Evolutionary conservation across 2,888 invertebrate genomes (phyloP), one percentile per base, ranked within the genome.

Genomic region (Notodonta dromedarius): DNA sequence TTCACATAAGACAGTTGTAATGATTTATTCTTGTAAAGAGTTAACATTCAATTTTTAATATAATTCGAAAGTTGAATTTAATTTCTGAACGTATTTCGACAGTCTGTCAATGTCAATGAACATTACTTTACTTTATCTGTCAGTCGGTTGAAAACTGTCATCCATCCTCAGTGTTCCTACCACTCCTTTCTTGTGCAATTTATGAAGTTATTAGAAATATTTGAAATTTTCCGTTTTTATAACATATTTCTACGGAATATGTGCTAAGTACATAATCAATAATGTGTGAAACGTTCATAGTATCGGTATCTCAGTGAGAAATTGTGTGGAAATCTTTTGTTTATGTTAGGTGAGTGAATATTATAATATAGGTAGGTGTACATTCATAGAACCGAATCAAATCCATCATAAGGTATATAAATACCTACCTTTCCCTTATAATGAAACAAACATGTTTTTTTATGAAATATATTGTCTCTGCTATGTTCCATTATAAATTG

Each of bases 291-390:
- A 57, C 54, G 46, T 12, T 53, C 55, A 14, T 55, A 71, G 56
- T 73, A 56, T 54, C 32, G 4, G 57, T 60, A 24, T 59, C 13
- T 59, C 57, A 60, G 13, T 65, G 65, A 63, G 44, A 66, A 35
- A 56, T 65, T 57, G 57, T 44, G 66, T 58, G 64, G 65, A 68
- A 68, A 65, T 69, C 71, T 70, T 70, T 78, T 83, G 82, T 81
- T 79, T 81, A 78, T 76, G 64, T 66, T 70, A 72, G 81, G 84
- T 83, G 64, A 83, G 83, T 77, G 5, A 35, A 35, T 4, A 35
- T 24, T 24, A 24, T 24, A 24, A 24, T 24, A 24, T 24, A 24
- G 24, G 1, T 24, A 24, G 24, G 24, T 24, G 58, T 61, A 46
- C 13, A 13, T 5, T 46, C n/a, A n/a, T 9, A n/a, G 46, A n/a